phyloP scores from a whole-genome alignment of 2,113 vertebrate species.

The Eurystomus gularis region DNA sequence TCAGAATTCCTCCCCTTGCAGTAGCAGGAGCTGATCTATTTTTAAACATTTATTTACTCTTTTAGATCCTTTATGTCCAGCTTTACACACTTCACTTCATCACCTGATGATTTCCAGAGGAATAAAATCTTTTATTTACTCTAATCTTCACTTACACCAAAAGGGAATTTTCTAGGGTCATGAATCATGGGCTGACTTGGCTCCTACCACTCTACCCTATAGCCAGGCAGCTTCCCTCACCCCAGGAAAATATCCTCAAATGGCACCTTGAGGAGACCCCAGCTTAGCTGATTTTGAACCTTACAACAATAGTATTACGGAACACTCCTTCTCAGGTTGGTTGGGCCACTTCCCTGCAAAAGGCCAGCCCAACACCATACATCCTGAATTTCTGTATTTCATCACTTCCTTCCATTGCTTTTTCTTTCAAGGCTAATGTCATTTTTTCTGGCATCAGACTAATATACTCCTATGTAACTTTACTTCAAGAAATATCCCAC shows the following conservation, averaged over 20 bases:
- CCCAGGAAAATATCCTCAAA: not conserved
- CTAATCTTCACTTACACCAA: not conserved
- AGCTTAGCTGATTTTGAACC: not conserved
- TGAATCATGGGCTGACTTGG: not conserved
- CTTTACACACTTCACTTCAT: constrained; percentile 7
- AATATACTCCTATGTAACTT: not conserved
- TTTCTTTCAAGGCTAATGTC: not conserved
- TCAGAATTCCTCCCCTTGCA: not conserved
- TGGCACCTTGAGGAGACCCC: not conserved
- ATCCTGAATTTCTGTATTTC: not conserved
- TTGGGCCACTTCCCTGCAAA: not conserved
- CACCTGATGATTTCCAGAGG: not conserved
- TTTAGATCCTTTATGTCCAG: not conserved
- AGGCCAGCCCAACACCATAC: not conserved
- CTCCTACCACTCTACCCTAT: not conserved
- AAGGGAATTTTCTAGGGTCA: not conserved
- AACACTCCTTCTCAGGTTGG: not conserved
- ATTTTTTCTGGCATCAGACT: not conserved
- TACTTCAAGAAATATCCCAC: not conserved
- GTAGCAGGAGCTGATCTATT: not conserved
- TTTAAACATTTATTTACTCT: constrained; percentile 14
- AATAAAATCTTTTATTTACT: constrained; percentile 27
- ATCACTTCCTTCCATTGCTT: not conserved
- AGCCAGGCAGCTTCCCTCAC: not conserved
- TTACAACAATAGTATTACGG: not conserved